These are phyloP conservation scores for Chamaedrilus cognettii DNA, from an alignment of 2,888 invertebrate species.

Conservation along the genomic window DNA sequence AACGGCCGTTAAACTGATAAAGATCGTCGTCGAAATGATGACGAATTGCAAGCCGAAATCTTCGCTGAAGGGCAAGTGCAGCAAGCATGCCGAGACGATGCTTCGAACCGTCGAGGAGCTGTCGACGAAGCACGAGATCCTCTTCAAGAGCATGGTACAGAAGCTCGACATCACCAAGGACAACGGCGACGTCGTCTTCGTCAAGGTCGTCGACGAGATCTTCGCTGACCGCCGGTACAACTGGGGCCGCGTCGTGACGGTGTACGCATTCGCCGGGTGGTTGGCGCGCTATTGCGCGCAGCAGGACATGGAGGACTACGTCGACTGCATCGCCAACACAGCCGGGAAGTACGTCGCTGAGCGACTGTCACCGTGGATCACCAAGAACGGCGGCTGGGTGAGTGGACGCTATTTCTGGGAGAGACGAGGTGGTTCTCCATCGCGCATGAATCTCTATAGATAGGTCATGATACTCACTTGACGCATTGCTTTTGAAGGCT, in stretches of 20 bases:
- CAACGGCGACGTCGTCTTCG: not conserved
- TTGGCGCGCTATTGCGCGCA: slow-evolving; percentile 12
- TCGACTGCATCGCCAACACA: not conserved
- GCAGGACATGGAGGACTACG: slow-evolving; percentile 11
- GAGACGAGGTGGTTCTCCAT: no score
- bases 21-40: no score
- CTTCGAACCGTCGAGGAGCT: not conserved
- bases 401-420: no score
- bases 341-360: slow-evolving; percentile 13
- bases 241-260: slow-evolving; percentile 55
- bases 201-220: slow-evolving; percentile 44
- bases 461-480: no score
- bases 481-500: no score
- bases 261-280: slow-evolving; percentile 47
- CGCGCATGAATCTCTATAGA: no score
- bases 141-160: not conserved
- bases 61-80: no score
- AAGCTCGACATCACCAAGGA: not conserved
- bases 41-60: no score
- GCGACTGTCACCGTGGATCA: slow-evolving; percentile 7
- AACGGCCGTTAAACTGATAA: no score
- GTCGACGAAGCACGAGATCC: not conserved
- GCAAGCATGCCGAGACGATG: not conserved
- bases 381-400: slow-evolving; percentile 16
- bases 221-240: slow-evolving; percentile 54